Conservation (phyloP, 2,113 vertebrate species). For the Columba janthina region DNA sequence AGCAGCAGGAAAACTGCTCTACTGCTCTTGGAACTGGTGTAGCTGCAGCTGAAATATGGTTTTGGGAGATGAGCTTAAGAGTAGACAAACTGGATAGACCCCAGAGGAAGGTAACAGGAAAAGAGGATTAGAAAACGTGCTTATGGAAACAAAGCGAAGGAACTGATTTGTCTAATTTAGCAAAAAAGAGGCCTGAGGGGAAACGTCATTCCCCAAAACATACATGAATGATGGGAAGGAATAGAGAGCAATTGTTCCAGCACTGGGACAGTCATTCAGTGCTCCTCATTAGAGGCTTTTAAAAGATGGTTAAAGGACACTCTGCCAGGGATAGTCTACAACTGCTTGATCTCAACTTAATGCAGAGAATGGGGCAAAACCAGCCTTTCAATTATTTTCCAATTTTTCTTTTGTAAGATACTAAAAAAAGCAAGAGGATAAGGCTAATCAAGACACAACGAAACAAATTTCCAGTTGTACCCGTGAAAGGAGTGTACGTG, state of each 20-base stretch:
- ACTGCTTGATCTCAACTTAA: background rate
- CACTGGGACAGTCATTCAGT: background rate
- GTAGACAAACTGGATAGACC: background rate
- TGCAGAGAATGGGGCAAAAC: background rate
- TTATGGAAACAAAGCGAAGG: conserved; percentile 37
- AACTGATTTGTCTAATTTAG: conserved; percentile 40
- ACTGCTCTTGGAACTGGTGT: background rate
- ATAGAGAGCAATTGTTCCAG: conserved; percentile 1
- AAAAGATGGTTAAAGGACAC: background rate
- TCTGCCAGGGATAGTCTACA: background rate
- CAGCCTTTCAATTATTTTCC: background rate
- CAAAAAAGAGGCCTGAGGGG: conserved; percentile 11
- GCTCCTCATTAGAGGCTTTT: background rate
- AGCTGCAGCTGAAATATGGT: background rate
- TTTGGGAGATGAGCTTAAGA: background rate
- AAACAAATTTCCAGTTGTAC: background rate
- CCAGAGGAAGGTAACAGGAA: conserved; percentile 14
- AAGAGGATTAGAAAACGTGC: background rate
- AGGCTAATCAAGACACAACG: background rate
- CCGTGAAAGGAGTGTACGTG: background rate
- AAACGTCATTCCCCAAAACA: conserved; percentile 8
- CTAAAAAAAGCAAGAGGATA: background rate
- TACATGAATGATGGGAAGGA: background rate
- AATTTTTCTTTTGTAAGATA: background rate
- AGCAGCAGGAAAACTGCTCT: background rate